These are phyloP conservation scores for Speoplatyrhinus poulsoni DNA, from an alignment of 2,113 vertebrate genomes.

Conservation along the genomic window DNA sequence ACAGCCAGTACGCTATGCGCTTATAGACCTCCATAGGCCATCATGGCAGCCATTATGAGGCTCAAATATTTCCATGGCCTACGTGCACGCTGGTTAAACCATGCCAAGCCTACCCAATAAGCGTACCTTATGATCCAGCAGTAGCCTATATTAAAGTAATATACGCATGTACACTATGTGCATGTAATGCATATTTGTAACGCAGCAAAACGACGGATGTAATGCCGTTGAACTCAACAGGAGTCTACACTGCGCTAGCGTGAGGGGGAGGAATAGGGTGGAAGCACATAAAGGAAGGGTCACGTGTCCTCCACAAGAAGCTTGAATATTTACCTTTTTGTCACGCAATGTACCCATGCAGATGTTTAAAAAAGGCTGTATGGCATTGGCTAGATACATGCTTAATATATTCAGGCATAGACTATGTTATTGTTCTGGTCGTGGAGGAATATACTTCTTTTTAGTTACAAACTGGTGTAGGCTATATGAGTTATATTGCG, in stretches of 20 bases:
- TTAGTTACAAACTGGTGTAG: conserved; percentile 1
- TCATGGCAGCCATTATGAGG: conserved; percentile 72
- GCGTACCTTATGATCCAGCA: conserved; percentile 26
- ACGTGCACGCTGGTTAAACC: conserved; percentile 59
- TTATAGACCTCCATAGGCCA: conserved; percentile 31
- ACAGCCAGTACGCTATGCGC: background rate
- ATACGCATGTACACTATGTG: background rate
- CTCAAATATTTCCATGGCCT: conserved; percentile 66
- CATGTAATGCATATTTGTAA: background rate
- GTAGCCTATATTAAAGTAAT: background rate
- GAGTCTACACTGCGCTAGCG: conserved; percentile 38
- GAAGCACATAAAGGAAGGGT: conserved; percentile 59
- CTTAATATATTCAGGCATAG: background rate
- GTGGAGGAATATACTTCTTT: background rate
- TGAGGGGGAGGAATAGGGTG: conserved; percentile 44
- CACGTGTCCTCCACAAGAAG: conserved; percentile 68
- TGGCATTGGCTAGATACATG: conserved; percentile 11
- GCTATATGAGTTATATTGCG: background rate
- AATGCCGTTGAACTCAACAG: conserved; percentile 24
- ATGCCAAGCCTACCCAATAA: conserved; percentile 45
- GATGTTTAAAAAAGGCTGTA: conserved; percentile 1
- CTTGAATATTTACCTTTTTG: conserved; percentile 75
- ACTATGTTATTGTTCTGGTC: background rate
- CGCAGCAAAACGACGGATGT: background rate
- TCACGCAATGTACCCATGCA: conserved; percentile 61